Percentiles rank a stretch among this genome's conserved stretches.
phyloP scores from a whole-genome alignment of 1,140 invertebrate genomes.

The Drosophila insularis region DNA sequence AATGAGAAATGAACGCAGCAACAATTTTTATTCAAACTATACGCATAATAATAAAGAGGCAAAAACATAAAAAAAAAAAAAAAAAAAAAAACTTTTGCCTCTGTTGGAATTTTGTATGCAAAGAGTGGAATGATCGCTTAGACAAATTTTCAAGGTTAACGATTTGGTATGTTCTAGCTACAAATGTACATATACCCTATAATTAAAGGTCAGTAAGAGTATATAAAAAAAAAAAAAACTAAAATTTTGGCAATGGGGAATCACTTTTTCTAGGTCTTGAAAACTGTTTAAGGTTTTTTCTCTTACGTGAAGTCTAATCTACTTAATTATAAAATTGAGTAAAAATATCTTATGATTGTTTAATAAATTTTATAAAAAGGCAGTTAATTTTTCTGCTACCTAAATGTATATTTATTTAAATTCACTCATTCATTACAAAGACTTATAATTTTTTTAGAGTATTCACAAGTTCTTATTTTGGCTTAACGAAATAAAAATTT shows the following conservation, averaged over 20 bases:
- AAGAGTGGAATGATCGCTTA: slow-evolving; percentile 81
- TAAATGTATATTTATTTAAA: no score
- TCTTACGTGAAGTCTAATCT: no score
- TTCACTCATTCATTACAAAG: no score
- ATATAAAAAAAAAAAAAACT: background rate
- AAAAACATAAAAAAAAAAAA: background rate
- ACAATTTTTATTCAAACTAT: slow-evolving; percentile 66
- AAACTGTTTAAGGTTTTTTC: no score
- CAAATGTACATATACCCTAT: background rate
- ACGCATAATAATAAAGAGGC: slow-evolving; percentile 26
- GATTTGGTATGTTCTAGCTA: slow-evolving; percentile 12
- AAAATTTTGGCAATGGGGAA: no score
- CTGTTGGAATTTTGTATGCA: slow-evolving; percentile 64
- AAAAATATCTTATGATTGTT: no score
- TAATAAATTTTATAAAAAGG: no score
- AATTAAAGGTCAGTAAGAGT: background rate
- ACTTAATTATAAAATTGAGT: no score
- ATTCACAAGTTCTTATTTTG: background rate
- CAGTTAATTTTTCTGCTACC: background rate
- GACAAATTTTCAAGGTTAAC: slow-evolving; percentile 75
- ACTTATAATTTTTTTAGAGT: background rate
- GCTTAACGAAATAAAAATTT: background rate
- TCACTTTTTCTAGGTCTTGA: background rate
- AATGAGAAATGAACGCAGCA: slow-evolving; percentile 42
- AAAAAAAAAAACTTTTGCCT: slow-evolving; percentile 12